Evolutionary conservation across 2,888 invertebrate species (phyloP), one percentile per base, ranked within the genome.

Genomic region (Pyrrhosoma nymphula): DNA sequence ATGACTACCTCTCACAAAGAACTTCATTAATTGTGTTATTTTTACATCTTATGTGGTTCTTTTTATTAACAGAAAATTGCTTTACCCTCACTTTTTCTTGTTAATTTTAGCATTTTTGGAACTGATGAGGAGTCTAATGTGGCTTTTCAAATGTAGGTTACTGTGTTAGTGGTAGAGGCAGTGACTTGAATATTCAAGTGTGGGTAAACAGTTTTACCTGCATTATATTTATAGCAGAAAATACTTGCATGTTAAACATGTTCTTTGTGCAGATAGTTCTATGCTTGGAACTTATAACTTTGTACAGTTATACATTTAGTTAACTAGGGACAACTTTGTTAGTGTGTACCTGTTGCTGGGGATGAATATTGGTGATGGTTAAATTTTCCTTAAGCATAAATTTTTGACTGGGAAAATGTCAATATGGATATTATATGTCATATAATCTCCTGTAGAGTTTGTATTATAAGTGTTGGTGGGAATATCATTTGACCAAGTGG

Each of bases 171-270:
- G 90, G 47, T 93, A 93, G 93, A 93, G 18, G 93, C 93, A 93
- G 93, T 93, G 93, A 93, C 93, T 93, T 93, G 69, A 55, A 89
- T 90, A 95, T 90, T 95, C 95, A 95, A 95, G 95, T 95, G 95
- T 95, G 95, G 95, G 95, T 95, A 89, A 95, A 95, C 55, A 95
- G 39, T 95, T 56, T 95, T 95, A 95, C 95, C 95, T 95, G 95
- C 95, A 95, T 89, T 95, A 95, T 95, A 95, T 89, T 95, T 95
- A 95, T 95, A 95, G 89, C 95, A 95, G 95, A 89, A 95, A 95
- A 95, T 96, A 95, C 95, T 95, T 96, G 96, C 96, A 96, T 96
- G 96, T 96, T 95, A 96, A 95, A 96, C 96, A 96, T 96, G 96
- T 96, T 95, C 95, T 95, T 95, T 96, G 96, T 96, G 96, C 95